Evolutionary conservation across 2,113 vertebrate genomes (phyloP).

Genomic region (Laticauda colubrina): DNA sequence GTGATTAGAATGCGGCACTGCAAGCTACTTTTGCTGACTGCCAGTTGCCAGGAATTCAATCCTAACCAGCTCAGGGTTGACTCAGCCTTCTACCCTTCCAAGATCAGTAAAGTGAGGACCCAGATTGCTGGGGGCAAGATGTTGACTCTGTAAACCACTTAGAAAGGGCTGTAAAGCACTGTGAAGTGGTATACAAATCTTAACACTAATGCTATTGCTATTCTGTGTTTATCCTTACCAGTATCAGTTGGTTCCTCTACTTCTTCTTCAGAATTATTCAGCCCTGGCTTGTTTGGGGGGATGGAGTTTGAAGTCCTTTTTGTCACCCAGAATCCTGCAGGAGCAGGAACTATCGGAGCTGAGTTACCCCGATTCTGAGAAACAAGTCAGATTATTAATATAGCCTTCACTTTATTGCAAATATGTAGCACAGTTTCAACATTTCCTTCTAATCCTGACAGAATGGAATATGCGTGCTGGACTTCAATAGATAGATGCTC

Average conservation of each 20-base stretch:
- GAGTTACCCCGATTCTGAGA: constrained; percentile 68
- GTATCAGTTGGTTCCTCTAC: constrained; percentile 67
- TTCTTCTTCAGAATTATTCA: constrained; percentile 76
- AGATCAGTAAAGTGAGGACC: neutral
- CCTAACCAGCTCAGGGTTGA: neutral
- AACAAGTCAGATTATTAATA: neutral
- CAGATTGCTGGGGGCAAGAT: neutral
- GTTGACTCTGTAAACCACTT: neutral
- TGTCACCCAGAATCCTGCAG: constrained; percentile 72
- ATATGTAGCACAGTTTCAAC: neutral
- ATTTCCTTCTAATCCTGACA: neutral
- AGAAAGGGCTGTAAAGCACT: neutral
- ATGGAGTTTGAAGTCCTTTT: constrained; percentile 62
- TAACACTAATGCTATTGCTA: neutral
- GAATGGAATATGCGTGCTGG: neutral
- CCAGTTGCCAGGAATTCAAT: neutral
- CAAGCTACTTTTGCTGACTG: neutral
- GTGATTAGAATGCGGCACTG: neutral
- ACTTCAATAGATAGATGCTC: neutral
- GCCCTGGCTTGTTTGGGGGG: constrained; percentile 64
- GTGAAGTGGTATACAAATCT: neutral
- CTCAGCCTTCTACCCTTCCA: neutral
- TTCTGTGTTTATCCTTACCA: constrained; percentile 61
- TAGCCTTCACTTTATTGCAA: neutral
- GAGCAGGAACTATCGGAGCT: constrained; percentile 61